Conservation (phyloP, 2,113 vertebrate genomes). For the Eublepharis macularius region DNA sequence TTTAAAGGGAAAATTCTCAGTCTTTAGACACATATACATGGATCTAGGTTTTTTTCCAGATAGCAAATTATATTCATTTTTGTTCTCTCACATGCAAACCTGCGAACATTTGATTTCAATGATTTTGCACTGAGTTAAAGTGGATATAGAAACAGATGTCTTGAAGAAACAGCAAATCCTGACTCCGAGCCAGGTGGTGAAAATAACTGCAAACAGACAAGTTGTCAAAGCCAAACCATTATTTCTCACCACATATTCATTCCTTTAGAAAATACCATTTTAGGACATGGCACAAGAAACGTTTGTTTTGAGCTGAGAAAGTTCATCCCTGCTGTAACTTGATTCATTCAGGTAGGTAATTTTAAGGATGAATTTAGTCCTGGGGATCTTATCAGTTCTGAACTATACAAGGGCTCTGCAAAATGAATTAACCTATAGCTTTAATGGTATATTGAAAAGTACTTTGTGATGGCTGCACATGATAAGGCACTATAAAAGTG, state of each 20-base stretch:
- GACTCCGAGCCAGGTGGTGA: conserved; percentile 20
- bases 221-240: not conserved
- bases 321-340: not conserved
- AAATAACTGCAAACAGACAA: conserved; percentile 41
- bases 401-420: conserved; percentile 31
- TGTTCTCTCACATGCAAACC: not conserved
- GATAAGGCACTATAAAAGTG: conserved; percentile 42
- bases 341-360: conserved; percentile 12
- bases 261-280: not conserved
- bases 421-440: conserved; percentile 53
- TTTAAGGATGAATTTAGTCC: conserved; percentile 20
- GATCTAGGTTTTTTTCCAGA: not conserved
- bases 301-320: not conserved
- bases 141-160: not conserved
- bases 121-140: not conserved
- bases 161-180: conserved; percentile 20
- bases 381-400: conserved; percentile 41
- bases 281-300: conserved; percentile 7
- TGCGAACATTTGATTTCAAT: not conserved
- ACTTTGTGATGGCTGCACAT: conserved; percentile 20
- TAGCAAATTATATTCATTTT: not conserved
- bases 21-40: not conserved
- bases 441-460: conserved; percentile 53
- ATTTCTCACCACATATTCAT: not conserved
- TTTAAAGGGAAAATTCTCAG: not conserved